phyloP scores from a whole-genome alignment of 2,113 vertebrate species.

The Odocoileus virginianus region DNA sequence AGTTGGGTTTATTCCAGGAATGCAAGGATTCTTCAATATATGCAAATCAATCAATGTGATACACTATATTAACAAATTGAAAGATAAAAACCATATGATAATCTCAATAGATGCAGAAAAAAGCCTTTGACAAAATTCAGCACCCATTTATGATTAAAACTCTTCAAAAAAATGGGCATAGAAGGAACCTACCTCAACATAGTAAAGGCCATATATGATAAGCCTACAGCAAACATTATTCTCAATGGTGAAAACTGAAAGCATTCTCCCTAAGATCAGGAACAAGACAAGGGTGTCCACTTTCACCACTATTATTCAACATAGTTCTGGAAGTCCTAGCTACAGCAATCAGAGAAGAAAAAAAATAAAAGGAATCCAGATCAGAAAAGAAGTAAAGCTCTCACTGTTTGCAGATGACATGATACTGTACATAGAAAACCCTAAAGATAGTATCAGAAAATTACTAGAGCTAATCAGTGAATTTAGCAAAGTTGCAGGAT shows the following conservation, averaged over 20 bases:
- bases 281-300: not conserved
- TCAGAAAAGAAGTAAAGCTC: not conserved
- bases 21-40: too few species aligned
- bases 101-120: too few species aligned
- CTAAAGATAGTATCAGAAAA: not conserved
- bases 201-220: not conserved
- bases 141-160: too few species aligned
- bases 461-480: not conserved
- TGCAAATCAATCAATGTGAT: too few species aligned
- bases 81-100: too few species aligned
- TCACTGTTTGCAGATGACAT: not conserved
- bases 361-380: not conserved
- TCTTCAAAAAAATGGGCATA: not conserved
- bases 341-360: not conserved
- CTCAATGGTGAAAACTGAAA: not conserved
- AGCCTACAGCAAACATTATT: not conserved
- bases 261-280: not conserved
- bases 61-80: too few species aligned
- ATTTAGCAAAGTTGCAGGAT: not conserved
- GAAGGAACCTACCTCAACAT: not conserved
- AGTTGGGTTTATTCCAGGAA: too few species aligned
- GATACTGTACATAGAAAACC: not conserved
- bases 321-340: not conserved
- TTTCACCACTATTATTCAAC: not conserved
- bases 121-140: too few species aligned